phyloP scores from a whole-genome alignment of 2,113 vertebrate genomes.

The Corapipo altera region DNA sequence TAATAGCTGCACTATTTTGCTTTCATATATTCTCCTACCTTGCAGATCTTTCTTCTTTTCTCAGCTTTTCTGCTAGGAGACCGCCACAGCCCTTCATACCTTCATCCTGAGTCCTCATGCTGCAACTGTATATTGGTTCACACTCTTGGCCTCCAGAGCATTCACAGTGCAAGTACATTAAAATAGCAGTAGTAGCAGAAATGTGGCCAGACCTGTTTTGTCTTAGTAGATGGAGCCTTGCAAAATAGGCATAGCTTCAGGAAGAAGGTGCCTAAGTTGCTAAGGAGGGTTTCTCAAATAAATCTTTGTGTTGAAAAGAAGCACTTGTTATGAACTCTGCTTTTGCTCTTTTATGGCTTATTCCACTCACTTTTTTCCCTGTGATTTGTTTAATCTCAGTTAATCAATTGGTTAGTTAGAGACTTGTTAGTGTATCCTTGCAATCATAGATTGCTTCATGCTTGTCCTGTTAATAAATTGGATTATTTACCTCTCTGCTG shows the following conservation, averaged over 20 bases:
- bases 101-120: background rate
- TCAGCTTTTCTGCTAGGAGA: background rate
- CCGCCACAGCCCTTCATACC: background rate
- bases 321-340: background rate
- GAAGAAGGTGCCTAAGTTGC: background rate
- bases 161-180: background rate
- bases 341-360: background rate
- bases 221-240: background rate
- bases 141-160: background rate
- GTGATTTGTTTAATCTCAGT: background rate
- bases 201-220: slow-evolving; percentile 40
- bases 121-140: background rate
- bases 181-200: slow-evolving; percentile 19
- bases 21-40: background rate
- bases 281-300: slow-evolving; percentile 2
- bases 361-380: background rate
- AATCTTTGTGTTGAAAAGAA: background rate
- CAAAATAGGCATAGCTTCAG: slow-evolving; percentile 21
- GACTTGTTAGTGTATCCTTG: background rate
- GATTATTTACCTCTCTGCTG: background rate
- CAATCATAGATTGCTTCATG: background rate
- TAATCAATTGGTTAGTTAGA: background rate
- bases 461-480: background rate
- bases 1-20: background rate
- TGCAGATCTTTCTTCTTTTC: background rate